These are phyloP conservation scores for Meganola albula DNA, from an alignment of 2,888 invertebrate species.

Conservation along the genomic window DNA sequence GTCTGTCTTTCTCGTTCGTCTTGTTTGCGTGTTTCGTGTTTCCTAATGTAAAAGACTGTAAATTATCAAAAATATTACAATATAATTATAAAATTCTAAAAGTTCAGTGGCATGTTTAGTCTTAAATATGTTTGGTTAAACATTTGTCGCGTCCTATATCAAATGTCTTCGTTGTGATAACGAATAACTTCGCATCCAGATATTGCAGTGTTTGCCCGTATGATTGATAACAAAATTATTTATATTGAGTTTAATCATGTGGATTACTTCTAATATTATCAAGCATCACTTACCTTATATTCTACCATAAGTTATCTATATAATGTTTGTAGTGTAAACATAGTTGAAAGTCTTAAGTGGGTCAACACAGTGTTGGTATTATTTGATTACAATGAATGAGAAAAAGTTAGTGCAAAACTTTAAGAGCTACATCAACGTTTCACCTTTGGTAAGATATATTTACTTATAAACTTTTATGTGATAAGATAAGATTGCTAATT, in stretches of 20 bases:
- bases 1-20: too few species aligned
- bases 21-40: too few species aligned
- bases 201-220: slow-evolving; percentile 43
- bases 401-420: slow-evolving; percentile 74
- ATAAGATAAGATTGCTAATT: too few species aligned
- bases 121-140: too few species aligned
- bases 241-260: slow-evolving; percentile 54
- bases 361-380: slow-evolving; percentile 46
- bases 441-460: slow-evolving; percentile 48
- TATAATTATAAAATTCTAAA: too few species aligned
- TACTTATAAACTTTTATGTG: too few species aligned
- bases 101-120: too few species aligned
- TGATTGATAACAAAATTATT: slow-evolving; percentile 62
- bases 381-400: slow-evolving; percentile 71
- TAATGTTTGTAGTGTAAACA: slow-evolving; percentile 24
- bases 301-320: slow-evolving; percentile 28
- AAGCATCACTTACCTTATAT: slow-evolving; percentile 32
- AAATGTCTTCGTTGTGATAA: slow-evolving; percentile 14
- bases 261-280: slow-evolving; percentile 44
- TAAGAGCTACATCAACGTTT: slow-evolving; percentile 75
- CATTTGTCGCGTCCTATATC: too few species aligned
- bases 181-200: slow-evolving; percentile 31
- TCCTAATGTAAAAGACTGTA: too few species aligned
- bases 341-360: slow-evolving; percentile 54
- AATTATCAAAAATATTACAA: too few species aligned